Percentiles rank a stretch among this genome's conserved stretches.
Conservation (phyloP, 1,140 invertebrate genomes). For the Drosophila bocqueti region DNA sequence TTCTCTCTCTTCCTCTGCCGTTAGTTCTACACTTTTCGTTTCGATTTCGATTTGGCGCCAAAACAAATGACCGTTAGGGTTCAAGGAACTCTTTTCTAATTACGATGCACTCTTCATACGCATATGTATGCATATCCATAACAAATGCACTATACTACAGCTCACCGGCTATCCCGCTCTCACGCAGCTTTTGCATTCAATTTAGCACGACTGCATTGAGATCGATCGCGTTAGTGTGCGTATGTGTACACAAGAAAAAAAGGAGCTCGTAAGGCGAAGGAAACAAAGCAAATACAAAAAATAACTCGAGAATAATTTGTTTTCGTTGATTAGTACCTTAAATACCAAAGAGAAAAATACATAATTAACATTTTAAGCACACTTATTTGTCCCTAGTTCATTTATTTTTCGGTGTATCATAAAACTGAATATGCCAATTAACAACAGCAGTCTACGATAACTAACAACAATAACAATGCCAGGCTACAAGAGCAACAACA, state of each 20-base stretch:
- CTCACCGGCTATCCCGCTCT: conserved; percentile 4
- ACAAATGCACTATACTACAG: conserved; percentile 51
- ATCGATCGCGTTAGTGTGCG: conserved; percentile 53
- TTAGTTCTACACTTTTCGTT: conserved; percentile 54
- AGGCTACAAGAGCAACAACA: conserved; percentile 27
- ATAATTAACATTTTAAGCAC: not conserved
- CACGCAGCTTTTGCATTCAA: conserved; percentile 49
- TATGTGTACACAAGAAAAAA: conserved; percentile 18
- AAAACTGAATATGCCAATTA: conserved; percentile 64
- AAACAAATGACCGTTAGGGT: conserved; percentile 76
- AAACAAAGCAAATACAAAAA: not conserved
- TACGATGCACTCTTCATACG: conserved; percentile 46
- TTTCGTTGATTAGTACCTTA: not conserved
- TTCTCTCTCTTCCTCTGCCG: conserved; percentile 31
- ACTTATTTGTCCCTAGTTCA: not conserved
- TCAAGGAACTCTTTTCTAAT: conserved; percentile 80
- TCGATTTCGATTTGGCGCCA: conserved; percentile 74
- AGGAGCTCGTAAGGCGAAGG: not conserved
- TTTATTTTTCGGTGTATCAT: conserved; percentile 29
- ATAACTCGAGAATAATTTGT: not conserved
- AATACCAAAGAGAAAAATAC: not conserved
- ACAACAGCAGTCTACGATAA: conserved; percentile 56
- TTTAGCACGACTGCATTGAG: conserved; percentile 76
- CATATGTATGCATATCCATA: conserved; percentile 50
- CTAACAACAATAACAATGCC: conserved; percentile 19